phyloP scores from a whole-genome alignment of 2,797 vertebrate genomes.

The Anas capensis region DNA sequence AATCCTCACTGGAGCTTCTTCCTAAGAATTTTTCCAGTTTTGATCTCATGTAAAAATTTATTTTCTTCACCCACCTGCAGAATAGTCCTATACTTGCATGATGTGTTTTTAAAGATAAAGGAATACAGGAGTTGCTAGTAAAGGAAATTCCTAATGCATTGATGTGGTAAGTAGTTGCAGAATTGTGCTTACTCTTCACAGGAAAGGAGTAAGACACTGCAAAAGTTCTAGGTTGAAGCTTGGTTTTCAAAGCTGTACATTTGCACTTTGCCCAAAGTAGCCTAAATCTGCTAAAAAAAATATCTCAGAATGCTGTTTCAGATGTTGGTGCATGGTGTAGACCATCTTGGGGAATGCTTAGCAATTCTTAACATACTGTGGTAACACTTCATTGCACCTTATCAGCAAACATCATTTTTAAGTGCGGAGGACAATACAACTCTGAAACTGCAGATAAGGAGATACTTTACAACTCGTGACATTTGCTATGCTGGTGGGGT shows the following conservation, averaged over 20 bases:
- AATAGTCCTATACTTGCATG: rapidly evolving
- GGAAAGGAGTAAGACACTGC: not conserved
- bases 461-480: not conserved
- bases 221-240: not conserved
- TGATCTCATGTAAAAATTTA: not conserved
- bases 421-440: not conserved
- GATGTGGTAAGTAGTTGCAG: not conserved
- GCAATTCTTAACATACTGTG: not conserved
- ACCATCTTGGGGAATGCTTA: not conserved
- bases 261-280: not conserved
- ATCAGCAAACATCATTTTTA: not conserved
- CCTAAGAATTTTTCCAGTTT: not conserved
- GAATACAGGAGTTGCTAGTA: not conserved
- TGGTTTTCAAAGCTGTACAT: not conserved
- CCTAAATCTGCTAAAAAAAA: not conserved
- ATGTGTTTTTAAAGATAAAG: not conserved
- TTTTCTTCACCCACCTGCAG: not conserved
- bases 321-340: not conserved
- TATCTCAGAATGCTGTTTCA: not conserved
- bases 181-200: not conserved
- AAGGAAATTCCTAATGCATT: not conserved
- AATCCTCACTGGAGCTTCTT: not conserved
- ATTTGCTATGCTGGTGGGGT: not conserved
- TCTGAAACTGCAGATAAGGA: not conserved
- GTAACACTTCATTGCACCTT: not conserved